These are phyloP conservation scores for Columba livia DNA, from an alignment of 2,113 vertebrate genomes.

Conservation along the genomic window DNA sequence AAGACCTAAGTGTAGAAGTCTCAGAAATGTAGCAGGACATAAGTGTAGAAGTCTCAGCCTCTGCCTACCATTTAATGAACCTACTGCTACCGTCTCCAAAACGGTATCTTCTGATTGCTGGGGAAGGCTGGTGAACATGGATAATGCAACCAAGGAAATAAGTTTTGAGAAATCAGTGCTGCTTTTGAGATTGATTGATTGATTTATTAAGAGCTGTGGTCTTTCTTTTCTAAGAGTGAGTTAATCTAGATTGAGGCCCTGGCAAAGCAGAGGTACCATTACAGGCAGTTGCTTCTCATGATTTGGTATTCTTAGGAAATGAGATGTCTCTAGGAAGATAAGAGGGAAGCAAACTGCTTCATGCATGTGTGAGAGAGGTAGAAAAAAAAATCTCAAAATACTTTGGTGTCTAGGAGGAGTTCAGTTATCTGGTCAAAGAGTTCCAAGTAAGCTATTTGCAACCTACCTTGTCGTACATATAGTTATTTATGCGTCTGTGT, in stretches of 20 bases:
- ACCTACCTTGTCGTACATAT: background rate
- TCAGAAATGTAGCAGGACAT: rapidly evolving
- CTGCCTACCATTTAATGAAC: background rate
- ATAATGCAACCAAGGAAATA: background rate
- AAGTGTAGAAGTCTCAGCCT: background rate
- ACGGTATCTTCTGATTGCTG: background rate
- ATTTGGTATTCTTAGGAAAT: background rate
- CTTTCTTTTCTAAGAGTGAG: background rate
- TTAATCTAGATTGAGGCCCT: background rate
- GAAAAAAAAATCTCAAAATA: background rate
- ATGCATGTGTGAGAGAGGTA: background rate
- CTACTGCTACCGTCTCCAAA: background rate
- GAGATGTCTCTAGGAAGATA: background rate
- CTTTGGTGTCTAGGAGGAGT: background rate
- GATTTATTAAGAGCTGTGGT: background rate
- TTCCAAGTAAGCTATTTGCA: background rate
- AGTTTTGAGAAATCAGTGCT: background rate
- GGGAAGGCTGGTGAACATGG: background rate
- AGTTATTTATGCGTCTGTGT: background rate
- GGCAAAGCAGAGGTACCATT: background rate
- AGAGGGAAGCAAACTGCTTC: background rate
- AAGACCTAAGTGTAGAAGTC: rapidly evolving
- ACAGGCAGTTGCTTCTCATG: background rate
- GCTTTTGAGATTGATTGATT: background rate
- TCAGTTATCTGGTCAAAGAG: background rate